phyloP scores from a whole-genome alignment of 2,113 vertebrate genomes.

The Neomonachus schauinslandi region DNA sequence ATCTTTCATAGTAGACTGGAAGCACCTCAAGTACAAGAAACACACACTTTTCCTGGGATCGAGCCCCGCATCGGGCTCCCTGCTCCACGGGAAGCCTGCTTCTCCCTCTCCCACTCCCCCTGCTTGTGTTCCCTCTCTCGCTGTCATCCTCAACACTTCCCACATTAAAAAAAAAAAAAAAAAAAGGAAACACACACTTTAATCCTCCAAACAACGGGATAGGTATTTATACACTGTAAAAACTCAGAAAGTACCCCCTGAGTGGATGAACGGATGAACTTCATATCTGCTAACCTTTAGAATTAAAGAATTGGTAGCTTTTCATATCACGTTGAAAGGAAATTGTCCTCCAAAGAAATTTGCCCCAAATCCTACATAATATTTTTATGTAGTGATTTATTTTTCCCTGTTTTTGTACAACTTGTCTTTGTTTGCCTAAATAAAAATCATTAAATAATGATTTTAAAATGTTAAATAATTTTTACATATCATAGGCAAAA shows the following conservation, averaged over 20 bases:
- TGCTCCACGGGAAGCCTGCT: no score
- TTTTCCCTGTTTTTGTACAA: neutral
- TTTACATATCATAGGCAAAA: neutral
- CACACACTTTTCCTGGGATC: neutral
- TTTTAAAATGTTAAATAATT: neutral
- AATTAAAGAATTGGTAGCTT: neutral
- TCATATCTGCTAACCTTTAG: neutral
- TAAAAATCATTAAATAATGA: slow-evolving; percentile 46
- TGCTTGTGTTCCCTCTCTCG: no score
- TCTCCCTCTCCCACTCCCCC: no score
- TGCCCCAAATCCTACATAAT: neutral
- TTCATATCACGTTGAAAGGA: slow-evolving; percentile 22
- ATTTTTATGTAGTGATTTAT: slow-evolving; percentile 21
- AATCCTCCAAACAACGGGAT: neutral
- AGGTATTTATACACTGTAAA: neutral
- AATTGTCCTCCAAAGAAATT: neutral
- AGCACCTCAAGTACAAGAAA: neutral
- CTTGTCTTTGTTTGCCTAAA: slow-evolving; percentile 17
- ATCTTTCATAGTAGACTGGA: neutral
- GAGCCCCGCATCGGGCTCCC: no score
- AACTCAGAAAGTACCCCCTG: neutral
- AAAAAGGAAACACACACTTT: neutral
- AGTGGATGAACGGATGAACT: neutral
- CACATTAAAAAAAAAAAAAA: no score
- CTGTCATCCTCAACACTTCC: no score